Percentiles rank a stretch among this genome's conserved stretches.
Evolutionary conservation across 1,140 invertebrate genomes (phyloP).

Genomic region (Platorchestia sp.): DNA sequence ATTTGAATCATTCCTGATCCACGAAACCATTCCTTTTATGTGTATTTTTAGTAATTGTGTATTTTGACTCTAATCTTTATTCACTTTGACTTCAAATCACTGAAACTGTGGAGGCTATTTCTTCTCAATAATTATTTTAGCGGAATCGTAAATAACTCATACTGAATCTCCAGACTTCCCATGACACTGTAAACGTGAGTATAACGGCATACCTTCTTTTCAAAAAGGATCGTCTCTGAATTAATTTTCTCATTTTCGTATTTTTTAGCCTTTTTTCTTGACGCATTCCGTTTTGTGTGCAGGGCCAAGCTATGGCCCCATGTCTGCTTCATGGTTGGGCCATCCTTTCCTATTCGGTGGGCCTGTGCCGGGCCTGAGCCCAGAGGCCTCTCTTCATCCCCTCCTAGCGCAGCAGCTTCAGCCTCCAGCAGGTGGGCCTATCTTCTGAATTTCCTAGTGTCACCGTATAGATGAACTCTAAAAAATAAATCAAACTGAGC

Average conservation of each 20-base stretch:
- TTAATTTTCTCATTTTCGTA: too few relatives aligned
- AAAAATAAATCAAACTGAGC: neutral
- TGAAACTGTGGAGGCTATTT: neutral
- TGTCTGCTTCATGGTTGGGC: neutral
- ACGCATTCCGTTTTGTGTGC: neutral
- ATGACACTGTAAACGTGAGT: neutral
- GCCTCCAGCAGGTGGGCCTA: neutral
- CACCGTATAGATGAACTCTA: too few relatives aligned
- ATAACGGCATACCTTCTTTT: neutral
- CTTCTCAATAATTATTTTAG: neutral
- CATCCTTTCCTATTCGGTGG: neutral
- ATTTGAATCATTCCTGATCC: too few relatives aligned
- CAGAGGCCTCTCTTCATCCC: neutral
- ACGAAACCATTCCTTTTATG: too few relatives aligned
- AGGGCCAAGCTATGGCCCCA: constrained; percentile 27
- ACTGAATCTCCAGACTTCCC: neutral
- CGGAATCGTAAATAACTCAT: neutral
- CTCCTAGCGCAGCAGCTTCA: neutral
- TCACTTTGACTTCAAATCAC: too few relatives aligned
- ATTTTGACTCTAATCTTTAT: too few relatives aligned
- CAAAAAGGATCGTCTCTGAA: neutral
- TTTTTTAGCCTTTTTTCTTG: neutral
- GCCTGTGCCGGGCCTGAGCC: neutral
- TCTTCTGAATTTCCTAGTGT: neutral
- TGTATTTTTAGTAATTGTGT: too few relatives aligned